Conservation (phyloP, 2,113 vertebrate genomes). For the Mellivora capensis region DNA sequence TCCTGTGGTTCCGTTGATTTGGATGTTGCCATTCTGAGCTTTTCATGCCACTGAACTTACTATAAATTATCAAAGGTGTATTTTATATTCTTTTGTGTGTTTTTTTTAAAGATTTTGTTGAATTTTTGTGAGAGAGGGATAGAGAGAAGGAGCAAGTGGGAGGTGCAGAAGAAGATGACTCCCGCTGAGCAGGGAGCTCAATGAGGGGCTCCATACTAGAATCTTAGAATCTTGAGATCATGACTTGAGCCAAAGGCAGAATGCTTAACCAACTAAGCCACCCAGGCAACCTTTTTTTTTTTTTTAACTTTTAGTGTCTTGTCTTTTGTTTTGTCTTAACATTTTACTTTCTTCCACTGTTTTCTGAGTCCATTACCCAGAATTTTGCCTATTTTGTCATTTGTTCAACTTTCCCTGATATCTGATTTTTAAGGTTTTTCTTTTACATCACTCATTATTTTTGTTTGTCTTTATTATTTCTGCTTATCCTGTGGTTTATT, state of each 20-base stretch:
- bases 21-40: rapidly evolving
- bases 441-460: neutral
- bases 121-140: too few species aligned
- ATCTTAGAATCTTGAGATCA: too few species aligned
- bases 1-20: neutral
- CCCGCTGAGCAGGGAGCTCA: too few species aligned
- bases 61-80: neutral
- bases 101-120: too few species aligned
- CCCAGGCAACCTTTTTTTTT: neutral
- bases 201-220: too few species aligned
- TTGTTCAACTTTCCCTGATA: neutral
- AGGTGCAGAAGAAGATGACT: too few species aligned
- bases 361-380: neutral
- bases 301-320: neutral
- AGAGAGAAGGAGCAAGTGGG: too few species aligned
- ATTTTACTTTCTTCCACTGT: neutral
- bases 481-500: neutral
- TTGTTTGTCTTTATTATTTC: neutral
- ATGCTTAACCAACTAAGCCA: too few species aligned
- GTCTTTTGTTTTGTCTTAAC: neutral
- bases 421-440: neutral
- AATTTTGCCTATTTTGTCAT: neutral
- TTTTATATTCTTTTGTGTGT: neutral
- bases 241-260: neutral
- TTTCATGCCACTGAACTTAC: neutral